Conservation (phyloP, 2,113 vertebrate genomes). For the Tautogolabrus adspersus region DNA sequence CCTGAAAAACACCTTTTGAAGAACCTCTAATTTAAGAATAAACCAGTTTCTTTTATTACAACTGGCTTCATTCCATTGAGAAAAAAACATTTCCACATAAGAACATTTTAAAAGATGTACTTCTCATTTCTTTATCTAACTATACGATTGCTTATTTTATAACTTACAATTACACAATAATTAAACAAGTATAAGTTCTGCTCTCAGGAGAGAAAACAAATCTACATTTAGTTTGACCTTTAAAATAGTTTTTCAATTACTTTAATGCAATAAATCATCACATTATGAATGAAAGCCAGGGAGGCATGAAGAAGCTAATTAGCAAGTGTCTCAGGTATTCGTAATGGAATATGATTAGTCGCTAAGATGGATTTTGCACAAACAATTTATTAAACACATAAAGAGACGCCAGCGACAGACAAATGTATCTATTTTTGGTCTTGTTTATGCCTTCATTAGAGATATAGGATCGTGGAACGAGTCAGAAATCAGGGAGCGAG, state of each 20-base stretch:
- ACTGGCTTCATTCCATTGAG: conserved; percentile 5
- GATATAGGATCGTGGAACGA: too few species aligned
- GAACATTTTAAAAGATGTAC: conserved; percentile 15
- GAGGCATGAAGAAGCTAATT: conserved; percentile 22
- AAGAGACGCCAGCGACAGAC: not conserved
- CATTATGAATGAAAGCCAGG: conserved; percentile 12
- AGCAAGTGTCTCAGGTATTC: conserved; percentile 3
- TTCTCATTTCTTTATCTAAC: conserved; percentile 1
- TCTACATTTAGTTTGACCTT: conserved; percentile 15
- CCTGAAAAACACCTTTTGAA: not conserved
- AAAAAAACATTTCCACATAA: conserved; percentile 15
- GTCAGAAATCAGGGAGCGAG: too few species aligned
- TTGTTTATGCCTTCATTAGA: too few species aligned
- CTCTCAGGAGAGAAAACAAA: not conserved
- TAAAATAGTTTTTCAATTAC: not conserved
- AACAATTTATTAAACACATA: conserved; percentile 16
- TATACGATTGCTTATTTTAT: not conserved
- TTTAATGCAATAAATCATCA: conserved; percentile 17
- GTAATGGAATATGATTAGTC: conserved; percentile 8
- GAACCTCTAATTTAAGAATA: not conserved
- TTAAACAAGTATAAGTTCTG: not conserved
- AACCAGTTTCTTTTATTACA: conserved; percentile 32
- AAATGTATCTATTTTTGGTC: not conserved
- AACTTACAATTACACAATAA: not conserved
- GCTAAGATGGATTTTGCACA: conserved; percentile 10